Percentiles rank a stretch among this genome's conserved stretches.
These are phyloP conservation scores for Cryptoprocta ferox DNA, from an alignment of 2,797 vertebrate species.

Conservation along the genomic window DNA sequence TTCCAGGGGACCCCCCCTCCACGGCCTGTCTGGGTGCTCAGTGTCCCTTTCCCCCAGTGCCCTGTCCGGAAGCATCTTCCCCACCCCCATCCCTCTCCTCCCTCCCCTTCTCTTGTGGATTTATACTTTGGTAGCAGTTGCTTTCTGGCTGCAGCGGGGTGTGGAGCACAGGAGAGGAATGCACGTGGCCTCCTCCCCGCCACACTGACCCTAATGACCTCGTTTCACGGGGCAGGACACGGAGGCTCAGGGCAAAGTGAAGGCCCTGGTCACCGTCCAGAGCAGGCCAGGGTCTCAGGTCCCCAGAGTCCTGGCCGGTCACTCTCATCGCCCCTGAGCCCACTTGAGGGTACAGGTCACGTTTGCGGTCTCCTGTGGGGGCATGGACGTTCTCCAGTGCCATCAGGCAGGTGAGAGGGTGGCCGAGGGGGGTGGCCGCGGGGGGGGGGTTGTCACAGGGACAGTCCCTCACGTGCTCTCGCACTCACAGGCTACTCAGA, in stretches of 20 bases:
- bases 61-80: no score
- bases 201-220: not conserved
- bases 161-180: not conserved
- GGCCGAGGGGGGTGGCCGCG: no score
- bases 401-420: not conserved
- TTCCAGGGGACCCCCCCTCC: not conserved
- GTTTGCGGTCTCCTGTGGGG: rapidly evolving
- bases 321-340: rapidly evolving
- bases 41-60: not conserved
- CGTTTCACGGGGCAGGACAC: not conserved
- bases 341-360: not conserved
- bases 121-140: not conserved
- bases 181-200: not conserved
- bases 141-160: not conserved
- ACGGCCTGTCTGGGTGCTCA: not conserved
- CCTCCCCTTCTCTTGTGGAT: not conserved
- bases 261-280: rapidly evolving
- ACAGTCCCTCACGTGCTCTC: not conserved
- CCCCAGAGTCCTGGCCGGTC: no score
- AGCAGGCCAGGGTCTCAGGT: rapidly evolving
- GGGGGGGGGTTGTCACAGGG: not conserved
- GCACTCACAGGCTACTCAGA: not conserved
- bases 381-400: rapidly evolving
- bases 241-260: not conserved
- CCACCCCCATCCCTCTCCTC: not conserved